These are phyloP conservation scores for Lasioglossum albipes DNA, from an alignment of 1,140 invertebrate genomes.

Conservation along the genomic window DNA sequence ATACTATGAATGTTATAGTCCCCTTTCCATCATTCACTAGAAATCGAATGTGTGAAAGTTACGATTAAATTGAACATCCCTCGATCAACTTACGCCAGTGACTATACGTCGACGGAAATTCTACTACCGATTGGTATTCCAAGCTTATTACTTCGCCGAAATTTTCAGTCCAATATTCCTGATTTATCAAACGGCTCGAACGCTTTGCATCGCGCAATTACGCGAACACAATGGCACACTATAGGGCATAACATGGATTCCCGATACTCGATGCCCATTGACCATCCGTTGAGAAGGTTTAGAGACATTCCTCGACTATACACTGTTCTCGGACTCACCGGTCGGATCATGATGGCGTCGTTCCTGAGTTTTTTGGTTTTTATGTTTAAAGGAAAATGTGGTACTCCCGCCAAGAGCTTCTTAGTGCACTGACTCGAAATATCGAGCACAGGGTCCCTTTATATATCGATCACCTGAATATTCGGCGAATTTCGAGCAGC, in stretches of 20 bases:
- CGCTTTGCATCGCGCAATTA: too few relatives aligned
- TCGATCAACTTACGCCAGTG: too few relatives aligned
- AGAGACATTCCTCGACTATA: background rate
- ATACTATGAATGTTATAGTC: too few relatives aligned
- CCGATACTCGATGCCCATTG: background rate
- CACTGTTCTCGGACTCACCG: conserved; percentile 50
- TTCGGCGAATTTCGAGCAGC: conserved; percentile 56
- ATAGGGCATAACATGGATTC: background rate
- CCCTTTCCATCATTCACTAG: too few relatives aligned
- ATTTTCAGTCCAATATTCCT: too few relatives aligned
- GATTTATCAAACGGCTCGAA: too few relatives aligned
- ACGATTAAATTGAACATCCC: too few relatives aligned
- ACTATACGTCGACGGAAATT: too few relatives aligned
- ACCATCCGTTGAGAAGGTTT: background rate
- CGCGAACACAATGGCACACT: background rate
- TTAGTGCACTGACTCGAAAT: conserved; percentile 59
- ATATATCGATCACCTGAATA: conserved; percentile 63
- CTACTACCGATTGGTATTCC: too few relatives aligned
- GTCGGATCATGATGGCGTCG: conserved; percentile 43
- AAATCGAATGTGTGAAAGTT: too few relatives aligned
- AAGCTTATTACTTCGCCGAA: too few relatives aligned
- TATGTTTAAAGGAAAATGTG: background rate
- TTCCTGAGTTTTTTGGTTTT: background rate
- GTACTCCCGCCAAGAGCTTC: conserved; percentile 34
- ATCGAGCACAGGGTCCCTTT: conserved; percentile 52